Conservation (phyloP, 2,797 vertebrate species). For the Taeniopygia guttata region DNA sequence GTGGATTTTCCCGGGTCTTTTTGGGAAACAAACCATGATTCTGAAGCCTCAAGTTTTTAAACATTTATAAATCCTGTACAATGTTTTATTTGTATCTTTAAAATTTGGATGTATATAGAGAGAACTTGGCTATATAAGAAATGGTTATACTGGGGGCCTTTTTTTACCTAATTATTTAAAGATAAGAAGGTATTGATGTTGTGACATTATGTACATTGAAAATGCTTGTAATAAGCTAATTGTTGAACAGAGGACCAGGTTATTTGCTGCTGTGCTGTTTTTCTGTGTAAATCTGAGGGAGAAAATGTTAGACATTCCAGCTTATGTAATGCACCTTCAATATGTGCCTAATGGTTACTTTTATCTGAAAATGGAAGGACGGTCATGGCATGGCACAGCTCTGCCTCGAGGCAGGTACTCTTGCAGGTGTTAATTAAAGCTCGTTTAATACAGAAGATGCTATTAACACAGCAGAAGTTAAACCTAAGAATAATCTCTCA, state of each 20-base stretch:
- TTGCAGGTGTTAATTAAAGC: background rate
- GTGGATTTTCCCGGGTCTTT: conserved; percentile 58
- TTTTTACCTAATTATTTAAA: conserved; percentile 79
- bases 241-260: conserved; percentile 65
- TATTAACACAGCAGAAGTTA: background rate
- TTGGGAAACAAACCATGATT: conserved; percentile 62
- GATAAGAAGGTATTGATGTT: conserved; percentile 69
- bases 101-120: conserved; percentile 78
- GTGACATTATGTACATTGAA: conserved; percentile 73
- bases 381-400: conserved; percentile 24
- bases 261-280: conserved; percentile 76
- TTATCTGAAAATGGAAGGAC: background rate
- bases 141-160: conserved; percentile 72
- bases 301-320: conserved; percentile 60
- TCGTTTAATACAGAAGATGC: background rate
- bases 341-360: conserved; percentile 65
- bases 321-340: conserved; percentile 57
- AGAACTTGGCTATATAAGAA: conserved; percentile 74
- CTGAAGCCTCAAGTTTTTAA: conserved; percentile 81
- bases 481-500: background rate
- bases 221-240: conserved; percentile 66
- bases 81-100: conserved; percentile 80
- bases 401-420: conserved; percentile 20
- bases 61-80: conserved; percentile 79
- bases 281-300: conserved; percentile 69